Percentiles rank a stretch among this genome's conserved stretches.
Conservation (phyloP, 2,888 invertebrate genomes). For the Julus scandinavius region DNA sequence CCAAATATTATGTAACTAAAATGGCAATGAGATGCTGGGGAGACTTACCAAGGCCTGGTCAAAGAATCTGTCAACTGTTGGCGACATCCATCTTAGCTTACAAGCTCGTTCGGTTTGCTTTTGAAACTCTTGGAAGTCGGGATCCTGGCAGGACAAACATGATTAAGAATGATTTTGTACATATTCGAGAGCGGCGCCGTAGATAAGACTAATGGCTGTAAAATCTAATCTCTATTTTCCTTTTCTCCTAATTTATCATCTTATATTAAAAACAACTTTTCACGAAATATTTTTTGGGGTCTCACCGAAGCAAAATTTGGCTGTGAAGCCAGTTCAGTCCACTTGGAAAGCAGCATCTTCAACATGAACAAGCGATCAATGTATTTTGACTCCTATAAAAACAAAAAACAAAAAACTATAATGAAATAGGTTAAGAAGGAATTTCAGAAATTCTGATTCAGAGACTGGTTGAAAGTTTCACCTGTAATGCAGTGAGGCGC, state of each 20-base stretch:
- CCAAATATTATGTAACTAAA: neutral
- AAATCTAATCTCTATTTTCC: too few species aligned
- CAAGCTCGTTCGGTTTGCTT: constrained; percentile 25
- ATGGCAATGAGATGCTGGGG: neutral
- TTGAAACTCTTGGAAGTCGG: constrained; percentile 9
- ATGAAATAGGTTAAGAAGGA: too few species aligned
- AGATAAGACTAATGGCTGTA: neutral
- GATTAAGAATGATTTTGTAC: neutral
- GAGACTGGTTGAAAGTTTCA: neutral
- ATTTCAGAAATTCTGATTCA: too few species aligned
- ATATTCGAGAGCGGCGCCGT: neutral
- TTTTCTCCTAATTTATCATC: neutral
- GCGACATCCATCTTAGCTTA: constrained; percentile 12
- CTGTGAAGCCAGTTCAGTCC: neutral
- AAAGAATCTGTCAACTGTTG: neutral
- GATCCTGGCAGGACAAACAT: neutral
- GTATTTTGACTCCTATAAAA: neutral
- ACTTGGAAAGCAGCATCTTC: neutral
- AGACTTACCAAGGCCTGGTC: constrained; percentile 28
- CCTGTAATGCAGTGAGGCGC: constrained; percentile 25
- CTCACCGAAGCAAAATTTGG: neutral
- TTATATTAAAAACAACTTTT: neutral
- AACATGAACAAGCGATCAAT: neutral
- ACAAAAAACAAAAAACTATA: neutral
- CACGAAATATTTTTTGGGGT: neutral